Percentiles rank a stretch among this genome's conserved stretches.
Evolutionary conservation across 2,113 vertebrate genomes (phyloP).

Genomic region (Aspidoscelis tigris): DNA sequence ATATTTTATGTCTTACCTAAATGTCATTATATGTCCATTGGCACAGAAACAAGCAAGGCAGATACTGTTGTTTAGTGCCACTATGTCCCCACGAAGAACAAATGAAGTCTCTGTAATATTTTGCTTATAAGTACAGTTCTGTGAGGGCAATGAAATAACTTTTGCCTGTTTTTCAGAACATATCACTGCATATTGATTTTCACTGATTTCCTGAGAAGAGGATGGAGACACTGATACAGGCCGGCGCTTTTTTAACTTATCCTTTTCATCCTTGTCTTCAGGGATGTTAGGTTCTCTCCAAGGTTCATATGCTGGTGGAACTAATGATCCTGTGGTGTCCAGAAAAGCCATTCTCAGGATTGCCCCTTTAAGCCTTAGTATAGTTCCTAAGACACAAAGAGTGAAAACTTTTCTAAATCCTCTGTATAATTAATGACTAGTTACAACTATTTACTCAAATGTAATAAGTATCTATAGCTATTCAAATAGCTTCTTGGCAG

Average conservation of each 20-base stretch:
- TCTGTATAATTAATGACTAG: background rate
- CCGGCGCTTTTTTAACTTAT: constrained; percentile 88
- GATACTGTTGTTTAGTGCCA: constrained; percentile 87
- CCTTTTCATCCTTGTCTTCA: constrained; percentile 94
- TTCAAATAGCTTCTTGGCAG: background rate
- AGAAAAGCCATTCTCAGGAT: constrained; percentile 92
- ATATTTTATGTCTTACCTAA: constrained; percentile 84
- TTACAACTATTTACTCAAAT: background rate
- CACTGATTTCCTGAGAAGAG: constrained; percentile 93
- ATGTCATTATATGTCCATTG: constrained; percentile 98
- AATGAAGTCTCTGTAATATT: constrained; percentile 98
- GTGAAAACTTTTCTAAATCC: constrained; percentile 41
- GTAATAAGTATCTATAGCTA: background rate
- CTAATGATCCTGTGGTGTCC: constrained; percentile 86
- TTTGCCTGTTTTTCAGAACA: constrained; percentile 99
- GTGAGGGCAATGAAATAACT: constrained; percentile 93
- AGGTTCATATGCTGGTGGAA: constrained; percentile 85
- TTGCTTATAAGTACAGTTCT: constrained; percentile 95
- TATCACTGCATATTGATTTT: constrained; percentile 95
- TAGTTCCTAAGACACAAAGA: constrained; percentile 83
- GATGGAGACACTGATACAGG: constrained; percentile 96
- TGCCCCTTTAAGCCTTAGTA: constrained; percentile 92
- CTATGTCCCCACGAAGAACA: constrained; percentile 93
- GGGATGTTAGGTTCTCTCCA: constrained; percentile 91
- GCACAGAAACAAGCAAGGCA: constrained; percentile 98